phyloP scores from a whole-genome alignment of 2,113 vertebrate genomes.

The Ia io region DNA sequence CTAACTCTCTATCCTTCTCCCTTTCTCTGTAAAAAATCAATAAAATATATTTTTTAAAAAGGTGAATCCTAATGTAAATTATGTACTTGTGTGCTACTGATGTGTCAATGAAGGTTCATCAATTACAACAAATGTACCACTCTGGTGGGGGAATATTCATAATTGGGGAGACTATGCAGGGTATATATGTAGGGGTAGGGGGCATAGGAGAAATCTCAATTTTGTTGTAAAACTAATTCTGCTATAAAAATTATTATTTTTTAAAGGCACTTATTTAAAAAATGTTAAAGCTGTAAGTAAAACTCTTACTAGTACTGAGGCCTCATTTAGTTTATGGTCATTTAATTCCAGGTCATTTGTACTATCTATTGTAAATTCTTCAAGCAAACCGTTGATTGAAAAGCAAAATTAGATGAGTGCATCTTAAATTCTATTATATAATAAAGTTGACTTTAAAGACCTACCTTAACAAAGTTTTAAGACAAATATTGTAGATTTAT shows the following conservation, averaged over 20 bases:
- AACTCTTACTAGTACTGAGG: not conserved
- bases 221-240: not conserved
- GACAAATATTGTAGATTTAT: conserved; percentile 44
- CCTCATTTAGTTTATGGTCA: not conserved
- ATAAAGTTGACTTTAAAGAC: conserved; percentile 41
- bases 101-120: not conserved
- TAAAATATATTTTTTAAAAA: not conserved
- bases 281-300: not conserved
- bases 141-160: not conserved
- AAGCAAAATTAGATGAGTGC: conserved; percentile 21
- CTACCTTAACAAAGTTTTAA: not conserved
- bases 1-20: no score
- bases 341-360: not conserved
- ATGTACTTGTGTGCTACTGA: not conserved
- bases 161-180: not conserved
- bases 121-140: not conserved
- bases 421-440: not conserved
- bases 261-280: not conserved
- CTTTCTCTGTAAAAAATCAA: no score
- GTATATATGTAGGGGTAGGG: no score
- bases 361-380: not conserved
- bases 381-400: not conserved
- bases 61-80: not conserved
- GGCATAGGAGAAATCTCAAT: not conserved
- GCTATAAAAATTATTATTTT: not conserved